phyloP scores from a whole-genome alignment of 2,113 vertebrate genomes.

The Micronisus gabar region DNA sequence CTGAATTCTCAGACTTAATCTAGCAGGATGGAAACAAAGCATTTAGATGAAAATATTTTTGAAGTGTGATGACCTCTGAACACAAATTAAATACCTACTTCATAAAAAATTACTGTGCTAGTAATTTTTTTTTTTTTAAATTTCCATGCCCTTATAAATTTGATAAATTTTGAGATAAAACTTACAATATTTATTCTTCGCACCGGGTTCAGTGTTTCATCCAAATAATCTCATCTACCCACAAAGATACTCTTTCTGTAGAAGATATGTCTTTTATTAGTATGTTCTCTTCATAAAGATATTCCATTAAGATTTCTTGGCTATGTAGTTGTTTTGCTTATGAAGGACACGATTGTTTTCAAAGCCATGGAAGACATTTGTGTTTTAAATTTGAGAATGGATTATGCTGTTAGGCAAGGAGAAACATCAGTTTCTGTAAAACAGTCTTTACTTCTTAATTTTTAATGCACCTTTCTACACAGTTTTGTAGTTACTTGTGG shows the following conservation, averaged over 20 bases:
- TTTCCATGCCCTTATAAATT: not conserved
- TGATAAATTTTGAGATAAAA: not conserved
- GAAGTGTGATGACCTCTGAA: not conserved
- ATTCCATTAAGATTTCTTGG: not conserved
- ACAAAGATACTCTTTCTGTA: not conserved
- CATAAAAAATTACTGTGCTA: not conserved
- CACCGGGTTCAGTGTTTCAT: not conserved
- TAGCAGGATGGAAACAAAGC: not conserved
- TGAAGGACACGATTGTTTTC: not conserved
- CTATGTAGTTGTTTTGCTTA: not conserved
- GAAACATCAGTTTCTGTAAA: not conserved
- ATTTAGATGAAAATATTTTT: slow-evolving; percentile 46
- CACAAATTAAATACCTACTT: slow-evolving; percentile 13
- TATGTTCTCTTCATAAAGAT: not conserved
- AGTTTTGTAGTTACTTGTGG: not conserved
- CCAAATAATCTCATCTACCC: not conserved
- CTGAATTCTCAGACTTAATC: slow-evolving; percentile 60
- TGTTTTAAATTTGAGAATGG: not conserved
- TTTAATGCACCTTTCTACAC: not conserved
- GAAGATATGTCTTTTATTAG: not conserved
- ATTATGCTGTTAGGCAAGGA: not conserved
- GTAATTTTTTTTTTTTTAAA: not conserved
- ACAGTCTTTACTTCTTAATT: not conserved
- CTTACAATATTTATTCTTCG: not conserved
- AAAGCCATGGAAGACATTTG: not conserved